Conservation (phyloP, 2,113 vertebrate genomes). For the Platanista minor region DNA sequence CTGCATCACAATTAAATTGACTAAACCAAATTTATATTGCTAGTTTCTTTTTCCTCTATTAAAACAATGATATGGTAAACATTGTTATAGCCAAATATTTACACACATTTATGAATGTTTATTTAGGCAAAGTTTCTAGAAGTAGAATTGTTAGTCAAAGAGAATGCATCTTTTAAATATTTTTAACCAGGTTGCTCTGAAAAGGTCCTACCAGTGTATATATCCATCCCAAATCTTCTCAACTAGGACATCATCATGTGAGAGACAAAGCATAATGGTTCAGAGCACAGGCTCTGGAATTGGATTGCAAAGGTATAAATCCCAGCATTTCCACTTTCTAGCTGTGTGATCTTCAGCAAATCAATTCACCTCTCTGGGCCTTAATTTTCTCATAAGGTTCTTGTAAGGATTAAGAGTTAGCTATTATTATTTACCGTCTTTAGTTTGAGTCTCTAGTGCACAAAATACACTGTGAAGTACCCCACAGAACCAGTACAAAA, state of each 20-base stretch:
- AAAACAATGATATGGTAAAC: background rate
- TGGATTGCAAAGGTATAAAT: background rate
- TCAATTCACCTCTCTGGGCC: background rate
- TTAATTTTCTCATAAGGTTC: background rate
- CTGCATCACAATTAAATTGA: background rate
- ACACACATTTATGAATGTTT: background rate
- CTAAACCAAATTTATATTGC: background rate
- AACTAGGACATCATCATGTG: background rate
- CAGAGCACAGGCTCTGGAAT: background rate
- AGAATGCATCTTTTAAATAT: background rate
- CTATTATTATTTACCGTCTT: background rate
- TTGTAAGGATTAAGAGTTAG: background rate
- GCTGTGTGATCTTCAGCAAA: background rate
- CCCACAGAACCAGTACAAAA: background rate
- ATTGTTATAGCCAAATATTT: background rate
- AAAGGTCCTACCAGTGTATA: background rate
- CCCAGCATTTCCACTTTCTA: background rate
- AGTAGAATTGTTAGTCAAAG: background rate
- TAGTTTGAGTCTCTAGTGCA: background rate
- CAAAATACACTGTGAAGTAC: background rate
- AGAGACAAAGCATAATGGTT: background rate
- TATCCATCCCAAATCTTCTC: background rate
- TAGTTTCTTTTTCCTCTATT: constrained; percentile 19
- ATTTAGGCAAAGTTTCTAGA: background rate
- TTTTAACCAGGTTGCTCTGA: background rate